Base-by-base conservation (phyloP, 1,140 invertebrate species). In the Asobara japonica region DNA sequence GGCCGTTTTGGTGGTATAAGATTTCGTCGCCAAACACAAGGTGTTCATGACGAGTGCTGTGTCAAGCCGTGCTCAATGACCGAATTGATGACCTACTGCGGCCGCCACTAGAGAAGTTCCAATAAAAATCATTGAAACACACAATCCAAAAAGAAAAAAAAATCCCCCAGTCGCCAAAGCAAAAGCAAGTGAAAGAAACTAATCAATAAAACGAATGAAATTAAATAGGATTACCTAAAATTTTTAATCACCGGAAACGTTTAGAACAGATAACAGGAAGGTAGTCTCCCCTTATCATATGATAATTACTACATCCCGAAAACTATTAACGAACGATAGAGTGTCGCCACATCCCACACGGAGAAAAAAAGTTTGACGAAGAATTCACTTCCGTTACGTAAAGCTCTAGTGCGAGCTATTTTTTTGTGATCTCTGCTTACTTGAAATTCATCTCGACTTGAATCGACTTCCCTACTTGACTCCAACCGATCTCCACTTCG, bases 21-120 rank as follows among this genome's bases (percentile, higher is more conserved):
- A 69, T 83, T 82, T 71, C 79, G 84, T 20, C 80, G 85, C 13
- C 62, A 82, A 60, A 74, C 81, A 20, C 77, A 82, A 27, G 88
- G 88, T 18, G 82, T 89, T 30, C 79, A 86, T 45, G 88, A 89
- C 65, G 88, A 89, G 71, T 89, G 88, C 71, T 89, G 88, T 67
- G 51, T 78, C 16, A 88, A 87, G 60, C 72, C 82, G 3, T 89
- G 88, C 67, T 79, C 79, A 18, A 80, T 84, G 16, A 77, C 76
- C 13, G 87, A 89, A 76, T 56, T 89, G 18, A 75, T 72, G 10
- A 86, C 78, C 71, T 89, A 89, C 38, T 89, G 88, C 69, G 86
- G 76, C 22, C n/a, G n/a, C n/a, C 45, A 51, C 30, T 71, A 71
- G 29, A 65, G 29, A 13, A n/a, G 6, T 38, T 48, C 33, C 33